Percentiles rank a stretch among this genome's conserved stretches.
phyloP scores from a whole-genome alignment of 2,797 vertebrate species.

The Enteromius treurensis region DNA sequence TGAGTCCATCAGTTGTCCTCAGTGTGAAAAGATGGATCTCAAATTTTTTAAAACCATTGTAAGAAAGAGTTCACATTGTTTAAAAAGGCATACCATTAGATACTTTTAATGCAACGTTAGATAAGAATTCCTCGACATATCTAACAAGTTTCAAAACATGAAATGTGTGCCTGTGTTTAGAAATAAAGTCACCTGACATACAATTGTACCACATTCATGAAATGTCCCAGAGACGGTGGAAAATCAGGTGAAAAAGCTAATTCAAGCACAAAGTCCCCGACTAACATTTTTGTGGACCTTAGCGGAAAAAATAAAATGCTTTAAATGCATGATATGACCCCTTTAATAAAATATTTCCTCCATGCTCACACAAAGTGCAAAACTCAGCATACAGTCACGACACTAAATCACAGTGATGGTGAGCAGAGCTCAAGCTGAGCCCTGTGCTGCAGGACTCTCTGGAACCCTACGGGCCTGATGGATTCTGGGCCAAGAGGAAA shows the following conservation, averaged over 20 bases:
- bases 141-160: not conserved
- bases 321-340: constrained; percentile 32
- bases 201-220: not conserved
- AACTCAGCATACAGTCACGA: constrained; percentile 27
- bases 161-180: not conserved
- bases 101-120: not conserved
- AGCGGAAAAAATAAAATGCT: constrained; percentile 3
- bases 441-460: constrained; percentile 68
- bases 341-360: constrained; percentile 52
- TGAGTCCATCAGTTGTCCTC: not conserved
- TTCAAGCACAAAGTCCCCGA: not conserved
- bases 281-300: constrained; percentile 13
- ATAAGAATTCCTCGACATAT: not conserved
- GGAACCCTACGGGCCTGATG: constrained; percentile 53
- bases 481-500: constrained; percentile 75
- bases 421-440: constrained; percentile 47
- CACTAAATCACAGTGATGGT: constrained; percentile 41
- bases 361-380: constrained; percentile 27
- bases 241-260: not conserved
- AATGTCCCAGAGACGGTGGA: constrained; percentile 11
- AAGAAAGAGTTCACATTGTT: not conserved
- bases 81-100: not conserved
- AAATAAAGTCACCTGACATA: not conserved
- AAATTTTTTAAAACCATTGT: not conserved
- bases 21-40: not conserved